Evolutionary conservation across 2,113 vertebrate species (phyloP).

Genomic region (Lota lota): DNA sequence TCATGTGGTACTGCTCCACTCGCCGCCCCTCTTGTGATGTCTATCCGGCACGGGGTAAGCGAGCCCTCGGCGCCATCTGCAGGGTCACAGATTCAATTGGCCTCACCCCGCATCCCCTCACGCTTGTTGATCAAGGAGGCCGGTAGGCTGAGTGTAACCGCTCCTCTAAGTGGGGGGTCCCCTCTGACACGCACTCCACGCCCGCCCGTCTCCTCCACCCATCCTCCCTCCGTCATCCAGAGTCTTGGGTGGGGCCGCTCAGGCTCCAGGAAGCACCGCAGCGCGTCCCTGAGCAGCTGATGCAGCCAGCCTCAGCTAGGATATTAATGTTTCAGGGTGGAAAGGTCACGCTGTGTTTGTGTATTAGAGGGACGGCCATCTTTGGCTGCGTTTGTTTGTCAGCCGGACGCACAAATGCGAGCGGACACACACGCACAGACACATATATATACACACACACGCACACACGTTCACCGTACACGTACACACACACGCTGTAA

Average conservation of each 20-base stretch:
- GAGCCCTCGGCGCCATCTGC: constrained; percentile 43
- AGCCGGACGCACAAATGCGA: constrained; percentile 19
- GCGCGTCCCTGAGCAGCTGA: constrained; percentile 27
- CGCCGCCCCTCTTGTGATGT: no score
- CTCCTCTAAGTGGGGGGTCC: constrained; percentile 46
- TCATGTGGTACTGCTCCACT: no score
- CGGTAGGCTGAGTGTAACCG: constrained; percentile 47
- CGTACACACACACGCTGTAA: neutral
- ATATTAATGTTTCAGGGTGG: constrained; percentile 15
- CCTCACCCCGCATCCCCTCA: constrained; percentile 20
- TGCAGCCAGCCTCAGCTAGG: constrained; percentile 7
- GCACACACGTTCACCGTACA: neutral
- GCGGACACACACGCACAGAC: constrained; percentile 12
- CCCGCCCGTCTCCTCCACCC: constrained; percentile 37
- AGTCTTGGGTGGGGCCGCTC: neutral
- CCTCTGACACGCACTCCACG: constrained; percentile 39
- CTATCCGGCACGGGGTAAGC: constrained; percentile 35
- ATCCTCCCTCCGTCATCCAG: neutral
- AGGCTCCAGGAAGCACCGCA: constrained; percentile 7
- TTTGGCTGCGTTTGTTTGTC: constrained; percentile 7
- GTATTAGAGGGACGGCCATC: constrained; percentile 14
- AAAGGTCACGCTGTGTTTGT: constrained; percentile 22
- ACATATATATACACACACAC: neutral
- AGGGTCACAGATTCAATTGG: constrained; percentile 53
- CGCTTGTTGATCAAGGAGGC: constrained; percentile 58